Evolutionary conservation across 2,113 vertebrate species (phyloP).

Genomic region (Arizona elegans): DNA sequence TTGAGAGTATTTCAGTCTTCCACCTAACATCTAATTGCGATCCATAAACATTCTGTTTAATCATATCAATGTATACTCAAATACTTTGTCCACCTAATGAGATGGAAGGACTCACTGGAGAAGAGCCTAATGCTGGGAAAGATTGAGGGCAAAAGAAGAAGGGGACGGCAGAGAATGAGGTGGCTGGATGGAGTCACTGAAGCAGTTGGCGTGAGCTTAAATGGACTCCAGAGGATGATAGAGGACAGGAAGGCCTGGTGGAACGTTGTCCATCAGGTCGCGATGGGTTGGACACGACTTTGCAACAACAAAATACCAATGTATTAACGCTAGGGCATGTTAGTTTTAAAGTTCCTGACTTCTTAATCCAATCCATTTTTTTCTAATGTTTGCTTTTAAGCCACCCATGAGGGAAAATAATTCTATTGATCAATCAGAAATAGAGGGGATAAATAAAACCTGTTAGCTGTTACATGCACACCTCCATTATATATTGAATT

Average conservation of each 20-base stretch:
- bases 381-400: neutral
- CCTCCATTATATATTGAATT: neutral
- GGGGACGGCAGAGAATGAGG: too few relatives aligned
- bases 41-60: neutral
- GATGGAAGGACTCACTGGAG: too few relatives aligned
- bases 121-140: too few relatives aligned
- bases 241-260: too few relatives aligned
- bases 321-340: neutral
- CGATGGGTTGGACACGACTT: too few relatives aligned
- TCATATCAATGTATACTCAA: neutral
- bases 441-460: neutral
- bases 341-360: neutral
- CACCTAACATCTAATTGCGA: neutral
- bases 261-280: too few relatives aligned
- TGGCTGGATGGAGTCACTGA: too few relatives aligned
- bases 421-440: neutral
- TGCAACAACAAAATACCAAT: neutral
- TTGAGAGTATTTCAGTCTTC: neutral
- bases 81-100: too few relatives aligned
- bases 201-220: too few relatives aligned
- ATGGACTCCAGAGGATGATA: too few relatives aligned
- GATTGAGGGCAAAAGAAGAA: too few relatives aligned
- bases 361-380: neutral
- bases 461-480: neutral
- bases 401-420: neutral